Conservation (phyloP, 2,113 vertebrate species). For the Malaclemys terrapin region DNA sequence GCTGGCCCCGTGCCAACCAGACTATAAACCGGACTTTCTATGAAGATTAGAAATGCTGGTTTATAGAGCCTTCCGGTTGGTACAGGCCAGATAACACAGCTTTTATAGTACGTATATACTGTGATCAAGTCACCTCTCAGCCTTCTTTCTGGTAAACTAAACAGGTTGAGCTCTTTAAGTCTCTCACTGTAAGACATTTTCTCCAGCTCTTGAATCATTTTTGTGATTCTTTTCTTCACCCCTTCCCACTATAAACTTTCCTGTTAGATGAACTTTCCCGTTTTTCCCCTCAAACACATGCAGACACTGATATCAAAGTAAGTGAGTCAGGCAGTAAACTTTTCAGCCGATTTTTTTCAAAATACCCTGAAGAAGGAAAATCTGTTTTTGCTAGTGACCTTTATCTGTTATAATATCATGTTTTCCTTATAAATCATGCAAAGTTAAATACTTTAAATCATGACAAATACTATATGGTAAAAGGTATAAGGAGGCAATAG, state of each 20-base stretch:
- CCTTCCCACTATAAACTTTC: neutral
- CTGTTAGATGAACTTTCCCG: neutral
- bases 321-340: neutral
- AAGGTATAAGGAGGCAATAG: conserved; percentile 35
- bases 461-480: conserved; percentile 47
- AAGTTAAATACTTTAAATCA: conserved; percentile 50
- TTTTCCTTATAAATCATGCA: conserved; percentile 66
- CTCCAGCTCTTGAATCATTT: neutral
- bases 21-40: too few relatives aligned
- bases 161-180: neutral
- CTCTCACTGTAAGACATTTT: neutral
- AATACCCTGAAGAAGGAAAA: conserved; percentile 39
- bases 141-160: neutral
- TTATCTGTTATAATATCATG: conserved; percentile 19
- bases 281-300: neutral
- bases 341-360: conserved; percentile 45
- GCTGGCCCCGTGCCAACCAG: too few relatives aligned
- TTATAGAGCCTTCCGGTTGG: too few relatives aligned
- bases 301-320: conserved; percentile 12
- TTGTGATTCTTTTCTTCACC: neutral
- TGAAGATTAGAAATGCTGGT: too few relatives aligned
- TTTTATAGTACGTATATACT: neutral
- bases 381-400: conserved; percentile 51
- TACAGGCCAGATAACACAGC: too few relatives aligned
- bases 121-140: neutral